Evolutionary conservation across 2,113 vertebrate genomes (phyloP).

Genomic region (Brachyhypopomus occidentalis): DNA sequence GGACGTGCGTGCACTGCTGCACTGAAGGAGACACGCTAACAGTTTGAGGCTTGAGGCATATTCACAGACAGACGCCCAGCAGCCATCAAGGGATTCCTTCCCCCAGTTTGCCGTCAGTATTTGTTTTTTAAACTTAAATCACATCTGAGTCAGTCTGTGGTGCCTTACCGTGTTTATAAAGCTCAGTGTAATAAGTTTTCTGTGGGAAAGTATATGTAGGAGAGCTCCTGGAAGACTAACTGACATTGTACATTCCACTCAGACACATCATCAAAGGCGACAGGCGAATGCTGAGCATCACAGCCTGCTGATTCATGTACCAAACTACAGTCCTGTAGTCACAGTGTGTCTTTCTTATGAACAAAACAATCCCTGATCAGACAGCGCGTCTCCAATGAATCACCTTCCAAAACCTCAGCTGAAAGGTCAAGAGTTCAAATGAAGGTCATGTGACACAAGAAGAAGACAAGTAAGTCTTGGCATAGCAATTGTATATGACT

Average conservation of each 20-base stretch:
- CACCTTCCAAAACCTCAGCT: slow-evolving; percentile 7
- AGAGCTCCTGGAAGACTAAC: background rate
- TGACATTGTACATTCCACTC: slow-evolving; percentile 2
- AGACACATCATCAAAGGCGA: slow-evolving; percentile 24
- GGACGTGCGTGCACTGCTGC: background rate
- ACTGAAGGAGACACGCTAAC: background rate
- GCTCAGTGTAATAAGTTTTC: too few species aligned
- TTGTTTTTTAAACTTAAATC: background rate
- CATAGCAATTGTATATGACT: background rate
- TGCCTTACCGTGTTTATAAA: too few species aligned
- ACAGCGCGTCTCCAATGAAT: slow-evolving; percentile 16
- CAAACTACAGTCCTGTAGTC: slow-evolving; percentile 21
- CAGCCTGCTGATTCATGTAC: slow-evolving; percentile 27
- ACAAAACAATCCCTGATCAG: slow-evolving; percentile 17
- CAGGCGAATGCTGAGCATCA: background rate
- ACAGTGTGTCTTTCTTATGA: background rate
- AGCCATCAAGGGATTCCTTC: background rate
- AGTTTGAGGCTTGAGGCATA: background rate
- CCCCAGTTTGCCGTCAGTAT: background rate
- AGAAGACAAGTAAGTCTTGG: slow-evolving; percentile 31
- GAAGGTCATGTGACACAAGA: slow-evolving; percentile 52
- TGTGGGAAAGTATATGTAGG: too few species aligned
- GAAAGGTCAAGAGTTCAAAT: slow-evolving; percentile 56
- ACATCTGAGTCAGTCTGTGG: too few species aligned
- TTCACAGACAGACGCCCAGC: background rate